phyloP scores from a whole-genome alignment of 2,797 vertebrate genomes.

The Epinephelus awoara region DNA sequence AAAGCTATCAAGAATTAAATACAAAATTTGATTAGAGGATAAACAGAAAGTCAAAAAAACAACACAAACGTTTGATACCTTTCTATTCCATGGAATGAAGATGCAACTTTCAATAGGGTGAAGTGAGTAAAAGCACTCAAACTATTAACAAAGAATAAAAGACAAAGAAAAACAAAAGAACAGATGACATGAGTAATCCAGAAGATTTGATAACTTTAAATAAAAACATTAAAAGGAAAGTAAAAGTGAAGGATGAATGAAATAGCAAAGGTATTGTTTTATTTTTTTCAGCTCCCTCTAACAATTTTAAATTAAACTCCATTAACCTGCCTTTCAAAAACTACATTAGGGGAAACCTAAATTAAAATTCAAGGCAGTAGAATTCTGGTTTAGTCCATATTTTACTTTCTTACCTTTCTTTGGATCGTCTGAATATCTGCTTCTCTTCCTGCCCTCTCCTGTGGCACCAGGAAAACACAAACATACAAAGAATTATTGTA shows the following conservation, averaged over 20 bases:
- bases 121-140: slow-evolving; percentile 94
- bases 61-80: slow-evolving; percentile 89
- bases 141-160: slow-evolving; percentile 91
- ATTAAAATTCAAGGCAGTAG: neutral
- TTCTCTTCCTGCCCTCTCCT: slow-evolving; percentile 84
- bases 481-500: slow-evolving; percentile 6
- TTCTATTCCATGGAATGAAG: slow-evolving; percentile 98
- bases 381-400: neutral
- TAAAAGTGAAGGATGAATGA: slow-evolving; percentile 47
- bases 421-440: slow-evolving; percentile 82
- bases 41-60: slow-evolving; percentile 29
- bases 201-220: slow-evolving; percentile 34
- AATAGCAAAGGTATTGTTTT: neutral
- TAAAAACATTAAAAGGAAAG: slow-evolving; percentile 43
- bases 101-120: slow-evolving; percentile 96
- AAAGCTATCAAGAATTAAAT: slow-evolving; percentile 6
- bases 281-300: neutral
- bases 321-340: neutral
- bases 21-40: neutral
- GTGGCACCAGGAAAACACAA: slow-evolving; percentile 29
- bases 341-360: neutral
- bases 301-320: neutral
- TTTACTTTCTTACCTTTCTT: slow-evolving; percentile 82
- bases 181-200: slow-evolving; percentile 66
- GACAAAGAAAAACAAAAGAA: slow-evolving; percentile 72